Conservation (phyloP, 2,888 invertebrate species). For the Apantesis nais region DNA sequence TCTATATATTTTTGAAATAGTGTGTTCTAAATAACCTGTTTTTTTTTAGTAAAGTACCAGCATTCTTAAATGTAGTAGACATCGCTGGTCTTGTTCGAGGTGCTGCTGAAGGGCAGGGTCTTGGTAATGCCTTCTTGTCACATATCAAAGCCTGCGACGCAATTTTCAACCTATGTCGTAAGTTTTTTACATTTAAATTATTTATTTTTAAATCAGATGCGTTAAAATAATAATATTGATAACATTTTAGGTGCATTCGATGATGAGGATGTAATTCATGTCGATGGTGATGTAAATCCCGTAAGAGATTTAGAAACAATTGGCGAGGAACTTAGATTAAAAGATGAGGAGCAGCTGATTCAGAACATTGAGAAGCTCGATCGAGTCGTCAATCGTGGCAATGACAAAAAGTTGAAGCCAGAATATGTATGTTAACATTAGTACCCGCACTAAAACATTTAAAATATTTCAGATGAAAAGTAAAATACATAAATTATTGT, state of each 20-base stretch:
- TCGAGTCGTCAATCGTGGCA: conserved; percentile 91
- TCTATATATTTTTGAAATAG: not conserved
- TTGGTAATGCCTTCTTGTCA: conserved; percentile 99
- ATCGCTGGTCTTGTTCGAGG: conserved; percentile 99
- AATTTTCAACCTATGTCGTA: conserved; percentile 98
- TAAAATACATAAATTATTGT: too few relatives aligned
- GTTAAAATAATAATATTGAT: not conserved
- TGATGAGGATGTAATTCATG: conserved; percentile 98
- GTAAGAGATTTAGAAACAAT: conserved; percentile 98
- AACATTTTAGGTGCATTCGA: conserved; percentile 94
- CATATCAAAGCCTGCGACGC: conserved; percentile 99
- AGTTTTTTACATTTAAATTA: conserved; percentile 67
- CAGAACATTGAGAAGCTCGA: conserved; percentile 95
- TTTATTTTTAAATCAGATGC: not conserved
- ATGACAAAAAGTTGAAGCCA: conserved; percentile 97
- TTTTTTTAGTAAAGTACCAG: conserved; percentile 96
- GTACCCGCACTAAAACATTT: not conserved
- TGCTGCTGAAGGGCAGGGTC: conserved; percentile 98
- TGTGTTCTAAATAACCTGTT: not conserved
- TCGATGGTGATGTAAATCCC: conserved; percentile 99
- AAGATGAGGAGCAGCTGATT: conserved; percentile 96
- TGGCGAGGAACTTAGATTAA: conserved; percentile 96
- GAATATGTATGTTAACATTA: conserved; percentile 92
- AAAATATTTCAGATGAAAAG: not conserved
- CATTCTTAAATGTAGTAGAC: conserved; percentile 98